phyloP scores from a whole-genome alignment of 2,888 invertebrate species.

The Matsumyia berberina region DNA sequence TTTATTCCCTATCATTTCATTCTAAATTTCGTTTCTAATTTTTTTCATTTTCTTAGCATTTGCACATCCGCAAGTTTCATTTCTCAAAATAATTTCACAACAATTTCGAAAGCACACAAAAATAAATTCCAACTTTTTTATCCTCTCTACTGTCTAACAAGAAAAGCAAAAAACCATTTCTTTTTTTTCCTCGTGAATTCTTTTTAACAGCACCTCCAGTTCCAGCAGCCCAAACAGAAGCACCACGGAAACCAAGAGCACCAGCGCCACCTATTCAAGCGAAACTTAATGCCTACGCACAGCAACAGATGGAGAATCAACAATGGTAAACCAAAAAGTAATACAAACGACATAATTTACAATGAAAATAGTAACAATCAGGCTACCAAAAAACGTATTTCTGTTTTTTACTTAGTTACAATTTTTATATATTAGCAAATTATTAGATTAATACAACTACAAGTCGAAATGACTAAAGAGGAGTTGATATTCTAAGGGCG shows the following conservation, averaged over 20 bases:
- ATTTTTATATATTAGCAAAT: slow-evolving; percentile 1
- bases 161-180: too few species aligned
- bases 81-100: background rate
- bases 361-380: slow-evolving; percentile 57
- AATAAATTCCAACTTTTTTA: slow-evolving; percentile 2
- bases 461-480: background rate
- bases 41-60: slow-evolving; percentile 24
- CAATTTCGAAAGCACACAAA: background rate
- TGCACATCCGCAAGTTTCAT: slow-evolving; percentile 7
- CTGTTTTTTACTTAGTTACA: background rate
- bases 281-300: slow-evolving; percentile 70
- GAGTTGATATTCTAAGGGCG: slow-evolving; percentile 21
- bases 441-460: background rate
- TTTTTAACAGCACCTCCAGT: slow-evolving; percentile 49
- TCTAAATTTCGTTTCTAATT: slow-evolving; percentile 4
- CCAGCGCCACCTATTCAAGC: slow-evolving; percentile 73
- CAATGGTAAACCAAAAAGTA: slow-evolving; percentile 61
- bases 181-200: slow-evolving; percentile 20
- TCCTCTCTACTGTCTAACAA: background rate
- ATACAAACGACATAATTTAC: slow-evolving; percentile 28
- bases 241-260: slow-evolving; percentile 64
- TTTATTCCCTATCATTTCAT: background rate
- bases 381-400: slow-evolving; percentile 18
- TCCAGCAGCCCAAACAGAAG: slow-evolving; percentile 42
- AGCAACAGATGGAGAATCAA: slow-evolving; percentile 73